These are phyloP conservation scores for Silvanus unidentatus DNA, from an alignment of 2,888 invertebrate genomes.

Conservation along the genomic window DNA sequence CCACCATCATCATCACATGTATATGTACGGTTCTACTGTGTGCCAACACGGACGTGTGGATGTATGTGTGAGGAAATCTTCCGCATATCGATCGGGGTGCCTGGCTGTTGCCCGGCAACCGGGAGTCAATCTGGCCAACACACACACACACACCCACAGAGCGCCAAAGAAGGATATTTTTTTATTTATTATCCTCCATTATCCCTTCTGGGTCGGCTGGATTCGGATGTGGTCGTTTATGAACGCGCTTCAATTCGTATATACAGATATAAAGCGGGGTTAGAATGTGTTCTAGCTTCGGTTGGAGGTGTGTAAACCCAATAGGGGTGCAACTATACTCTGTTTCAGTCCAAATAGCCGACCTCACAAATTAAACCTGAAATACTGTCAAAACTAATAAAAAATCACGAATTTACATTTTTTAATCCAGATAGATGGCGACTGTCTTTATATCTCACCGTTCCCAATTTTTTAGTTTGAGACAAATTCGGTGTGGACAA, in stretches of 20 bases:
- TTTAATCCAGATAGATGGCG: too few species aligned
- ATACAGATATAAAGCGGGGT: not conserved
- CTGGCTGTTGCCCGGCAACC: conserved; percentile 53
- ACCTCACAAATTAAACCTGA: too few species aligned
- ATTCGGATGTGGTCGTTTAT: conserved; percentile 35
- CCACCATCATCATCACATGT: conserved; percentile 16
- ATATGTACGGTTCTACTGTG: too few species aligned
- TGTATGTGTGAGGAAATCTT: conserved; percentile 43
- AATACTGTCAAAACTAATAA: too few species aligned
- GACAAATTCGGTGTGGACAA: too few species aligned
- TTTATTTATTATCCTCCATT: conserved; percentile 48
- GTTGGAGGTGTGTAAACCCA: conserved; percentile 14
- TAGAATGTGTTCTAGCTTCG: not conserved
- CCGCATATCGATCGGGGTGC: conserved; percentile 50
- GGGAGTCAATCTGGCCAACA: conserved; percentile 53
- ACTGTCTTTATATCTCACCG: too few species aligned
- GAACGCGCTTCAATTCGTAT: too few species aligned
- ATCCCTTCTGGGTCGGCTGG: conserved; percentile 40
- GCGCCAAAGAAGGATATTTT: conserved; percentile 46
- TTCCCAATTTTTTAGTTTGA: too few species aligned
- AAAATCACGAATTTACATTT: too few species aligned
- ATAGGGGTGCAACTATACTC: too few species aligned
- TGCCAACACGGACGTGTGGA: too few species aligned
- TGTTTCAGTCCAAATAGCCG: too few species aligned
- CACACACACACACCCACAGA: conserved; percentile 14